These are phyloP conservation scores for Gonioctena quinquepunctata DNA, from an alignment of 1,140 invertebrate species.

Conservation along the genomic window DNA sequence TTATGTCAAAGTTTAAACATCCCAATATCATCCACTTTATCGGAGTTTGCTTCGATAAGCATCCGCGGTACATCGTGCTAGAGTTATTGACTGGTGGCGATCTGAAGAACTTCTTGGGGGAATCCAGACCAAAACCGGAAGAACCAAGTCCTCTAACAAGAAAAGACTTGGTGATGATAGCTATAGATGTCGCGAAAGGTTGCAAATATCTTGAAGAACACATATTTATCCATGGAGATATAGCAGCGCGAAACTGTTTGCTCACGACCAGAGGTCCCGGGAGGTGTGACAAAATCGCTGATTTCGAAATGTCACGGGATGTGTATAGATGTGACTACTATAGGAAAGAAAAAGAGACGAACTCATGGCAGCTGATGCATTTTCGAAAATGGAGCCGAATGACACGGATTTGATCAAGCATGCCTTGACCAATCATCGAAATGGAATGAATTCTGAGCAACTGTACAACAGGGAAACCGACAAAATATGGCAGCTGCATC, in stretches of 20 bases:
- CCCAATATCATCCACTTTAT: constrained; percentile 97
- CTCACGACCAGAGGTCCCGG: constrained; percentile 87
- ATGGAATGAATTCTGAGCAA: too few relatives aligned
- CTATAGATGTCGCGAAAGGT: constrained; percentile 90
- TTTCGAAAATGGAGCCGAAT: too few relatives aligned
- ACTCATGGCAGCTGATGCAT: too few relatives aligned
- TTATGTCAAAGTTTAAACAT: constrained; percentile 98
- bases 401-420: too few relatives aligned
- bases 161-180: constrained; percentile 88
- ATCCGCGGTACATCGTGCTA: constrained; percentile 92
- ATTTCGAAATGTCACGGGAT: constrained; percentile 98
- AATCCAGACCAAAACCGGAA: constrained; percentile 85
- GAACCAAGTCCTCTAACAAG: constrained; percentile 78
- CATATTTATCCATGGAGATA: constrained; percentile 97
- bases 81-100: constrained; percentile 95
- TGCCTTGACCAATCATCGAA: too few relatives aligned
- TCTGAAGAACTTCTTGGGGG: constrained; percentile 91
- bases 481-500: constrained; percentile 35
- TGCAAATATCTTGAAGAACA: constrained; percentile 96
- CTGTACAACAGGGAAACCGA: constrained; percentile 35
- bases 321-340: constrained; percentile 78
- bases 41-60: constrained; percentile 94
- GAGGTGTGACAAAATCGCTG: constrained; percentile 94
- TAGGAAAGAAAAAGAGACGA: too few relatives aligned
- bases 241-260: constrained; percentile 96